phyloP scores from a whole-genome alignment of 2,888 invertebrate species.

The Keiferia lycopersicella region DNA sequence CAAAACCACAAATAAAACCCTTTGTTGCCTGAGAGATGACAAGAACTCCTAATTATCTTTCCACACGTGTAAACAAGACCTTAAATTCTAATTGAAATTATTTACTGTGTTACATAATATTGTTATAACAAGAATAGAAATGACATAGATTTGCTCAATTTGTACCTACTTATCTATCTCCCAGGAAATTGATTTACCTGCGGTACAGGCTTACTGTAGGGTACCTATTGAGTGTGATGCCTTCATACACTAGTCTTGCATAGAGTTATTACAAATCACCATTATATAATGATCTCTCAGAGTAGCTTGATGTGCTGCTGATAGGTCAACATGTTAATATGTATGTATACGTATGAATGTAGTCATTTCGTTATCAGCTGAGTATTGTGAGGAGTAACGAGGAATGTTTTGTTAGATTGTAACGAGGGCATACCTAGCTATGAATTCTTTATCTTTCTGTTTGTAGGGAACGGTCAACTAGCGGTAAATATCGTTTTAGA shows the following conservation, averaged over 20 bases:
- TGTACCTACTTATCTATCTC: slow-evolving; percentile 71
- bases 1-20: too few relatives aligned
- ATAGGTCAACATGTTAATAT: too few relatives aligned
- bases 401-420: not conserved
- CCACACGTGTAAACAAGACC: too few relatives aligned
- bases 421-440: not conserved
- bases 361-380: slow-evolving; percentile 70
- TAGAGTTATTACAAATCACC: too few relatives aligned
- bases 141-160: slow-evolving; percentile 65
- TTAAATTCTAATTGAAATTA: not conserved
- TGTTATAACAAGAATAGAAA: slow-evolving; percentile 56
- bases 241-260: too few relatives aligned
- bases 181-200: slow-evolving; percentile 69
- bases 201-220: too few relatives aligned
- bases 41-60: too few relatives aligned
- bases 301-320: too few relatives aligned
- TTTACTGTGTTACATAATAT: slow-evolving; percentile 63
- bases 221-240: slow-evolving; percentile 29
- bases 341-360: slow-evolving; percentile 35
- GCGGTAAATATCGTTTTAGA: too few relatives aligned
- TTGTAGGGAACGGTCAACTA: too few relatives aligned
- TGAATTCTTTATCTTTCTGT: not conserved
- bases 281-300: too few relatives aligned
- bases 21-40: too few relatives aligned
- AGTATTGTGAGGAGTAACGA: not conserved